Base-by-base conservation (phyloP, 2,888 invertebrate genomes). In the Phrixothrix hirtus region DNA sequence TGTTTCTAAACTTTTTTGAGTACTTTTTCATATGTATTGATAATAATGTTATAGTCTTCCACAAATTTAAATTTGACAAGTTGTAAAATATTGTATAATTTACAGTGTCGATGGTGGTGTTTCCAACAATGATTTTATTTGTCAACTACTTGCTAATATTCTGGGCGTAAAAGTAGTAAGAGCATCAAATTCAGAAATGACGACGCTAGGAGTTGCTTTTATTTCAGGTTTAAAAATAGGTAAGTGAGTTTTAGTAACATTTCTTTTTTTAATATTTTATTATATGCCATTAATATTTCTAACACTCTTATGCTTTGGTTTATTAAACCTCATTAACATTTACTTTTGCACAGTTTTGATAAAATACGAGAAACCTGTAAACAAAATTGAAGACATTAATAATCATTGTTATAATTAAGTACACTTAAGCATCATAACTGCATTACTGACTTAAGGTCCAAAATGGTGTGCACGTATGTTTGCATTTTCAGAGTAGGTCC, bases 91-190 rank as follows among this genome's bases (percentile, higher is more conserved):
- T 39, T 11, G 9, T 10, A 9, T 13, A 34, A 15, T 26, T 26
- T 44, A 34, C 74, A 95, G 96, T 67, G 83, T 94, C 53, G 94
- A 96, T 74, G 97, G 97, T 1, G 97, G 97, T n/a, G 95, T 97
- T n/a, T 88, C 95, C 0, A 86, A 85, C 57, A 97, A 95, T 74
- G 87, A 95, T 75, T 97, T 97, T 70, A 79, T 97, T 31, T 86
- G 92, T 63, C 95, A 96, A 73, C 77, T 92, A 49, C 81, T 97
- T 59, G 86, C 95, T 0, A 92, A 96, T 73, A 78, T 95, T 43
- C 88, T 89, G 0, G 85, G 84, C 0, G 74, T 90, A 42, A 72
- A 78, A 0, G 88, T 96, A 2, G 88, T 93, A 71, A 79, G 95
- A 25, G 82, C 90, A 0, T 72, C 75, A 0, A 83, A 85, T 55